These are phyloP conservation scores for Origma solitaria DNA, from an alignment of 2,113 vertebrate genomes.

Conservation along the genomic window DNA sequence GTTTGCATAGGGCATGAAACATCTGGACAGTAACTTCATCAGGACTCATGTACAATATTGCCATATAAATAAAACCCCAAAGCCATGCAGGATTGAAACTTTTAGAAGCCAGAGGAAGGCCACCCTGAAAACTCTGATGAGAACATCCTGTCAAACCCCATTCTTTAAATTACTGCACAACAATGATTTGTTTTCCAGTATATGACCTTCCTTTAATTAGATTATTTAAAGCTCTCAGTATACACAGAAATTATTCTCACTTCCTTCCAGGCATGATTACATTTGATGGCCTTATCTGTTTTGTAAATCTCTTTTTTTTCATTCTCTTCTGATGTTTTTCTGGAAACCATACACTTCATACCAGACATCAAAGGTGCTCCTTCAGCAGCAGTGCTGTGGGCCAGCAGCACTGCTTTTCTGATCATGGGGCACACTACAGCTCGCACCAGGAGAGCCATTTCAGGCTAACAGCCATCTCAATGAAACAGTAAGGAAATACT, in stretches of 20 bases:
- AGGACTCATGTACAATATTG: neutral
- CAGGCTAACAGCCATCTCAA: neutral
- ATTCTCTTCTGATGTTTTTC: neutral
- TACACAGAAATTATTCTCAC: neutral
- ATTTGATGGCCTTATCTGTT: neutral
- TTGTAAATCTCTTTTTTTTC: neutral
- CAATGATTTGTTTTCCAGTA: neutral
- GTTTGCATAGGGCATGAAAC: neutral
- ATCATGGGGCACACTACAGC: neutral
- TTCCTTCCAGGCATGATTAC: neutral
- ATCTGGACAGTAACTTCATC: neutral
- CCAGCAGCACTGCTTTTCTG: neutral
- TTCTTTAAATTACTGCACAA: neutral
- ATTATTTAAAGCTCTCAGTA: conserved; percentile 2
- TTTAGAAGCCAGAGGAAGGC: neutral
- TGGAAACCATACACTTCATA: neutral
- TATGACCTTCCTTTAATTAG: neutral
- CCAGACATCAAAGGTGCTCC: neutral
- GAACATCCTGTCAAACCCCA: neutral
- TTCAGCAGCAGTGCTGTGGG: neutral
- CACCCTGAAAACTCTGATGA: neutral
- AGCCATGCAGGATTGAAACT: neutral
- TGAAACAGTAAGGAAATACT: neutral
- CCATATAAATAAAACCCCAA: neutral
- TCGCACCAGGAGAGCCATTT: neutral